phyloP scores from a whole-genome alignment of 2,797 vertebrate species.

The Mormyrus proboscirostris region DNA sequence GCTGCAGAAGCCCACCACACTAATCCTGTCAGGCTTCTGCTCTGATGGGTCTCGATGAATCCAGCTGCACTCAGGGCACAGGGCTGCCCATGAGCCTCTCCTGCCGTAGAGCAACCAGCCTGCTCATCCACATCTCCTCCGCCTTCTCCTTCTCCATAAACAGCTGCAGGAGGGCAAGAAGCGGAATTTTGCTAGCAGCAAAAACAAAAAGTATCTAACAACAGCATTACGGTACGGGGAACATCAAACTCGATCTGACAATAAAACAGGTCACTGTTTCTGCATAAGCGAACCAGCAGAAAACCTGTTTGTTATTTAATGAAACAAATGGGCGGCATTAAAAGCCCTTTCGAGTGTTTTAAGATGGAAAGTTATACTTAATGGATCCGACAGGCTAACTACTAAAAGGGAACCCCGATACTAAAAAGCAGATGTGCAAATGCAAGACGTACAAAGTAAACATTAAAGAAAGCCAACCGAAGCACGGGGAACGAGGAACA shows the following conservation, averaged over 20 bases:
- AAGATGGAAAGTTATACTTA: background rate
- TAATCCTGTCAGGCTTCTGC: background rate
- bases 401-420: background rate
- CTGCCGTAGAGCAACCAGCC: constrained; percentile 82
- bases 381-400: background rate
- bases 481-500: background rate
- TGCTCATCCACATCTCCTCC: constrained; percentile 84
- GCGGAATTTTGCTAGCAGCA: background rate
- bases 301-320: background rate
- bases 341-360: background rate
- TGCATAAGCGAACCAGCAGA: background rate
- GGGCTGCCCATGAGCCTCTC: constrained; percentile 95
- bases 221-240: background rate
- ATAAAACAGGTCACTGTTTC: background rate
- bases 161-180: constrained; percentile 57
- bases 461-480: background rate
- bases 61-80: constrained; percentile 56
- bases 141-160: constrained; percentile 86
- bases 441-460: background rate
- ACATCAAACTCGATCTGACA: background rate
- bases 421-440: background rate
- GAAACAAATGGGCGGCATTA: background rate
- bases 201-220: background rate
- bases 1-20: background rate
- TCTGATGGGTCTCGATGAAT: background rate